These are phyloP conservation scores for Cacoxenus indagator DNA, from an alignment of 2,888 invertebrate genomes.

Conservation along the genomic window DNA sequence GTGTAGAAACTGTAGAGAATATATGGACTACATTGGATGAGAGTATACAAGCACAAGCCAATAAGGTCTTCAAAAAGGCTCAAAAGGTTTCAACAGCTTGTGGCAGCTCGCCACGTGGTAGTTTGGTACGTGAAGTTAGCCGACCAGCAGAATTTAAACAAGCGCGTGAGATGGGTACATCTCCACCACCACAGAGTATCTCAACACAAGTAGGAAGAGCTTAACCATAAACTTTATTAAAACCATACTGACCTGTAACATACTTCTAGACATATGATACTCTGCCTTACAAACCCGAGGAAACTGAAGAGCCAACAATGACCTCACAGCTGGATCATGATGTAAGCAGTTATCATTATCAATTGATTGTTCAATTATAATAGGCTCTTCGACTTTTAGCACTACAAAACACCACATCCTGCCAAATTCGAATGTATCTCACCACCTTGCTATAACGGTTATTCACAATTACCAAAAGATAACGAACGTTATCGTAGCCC, in stretches of 20 bases:
- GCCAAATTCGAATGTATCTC: conserved; percentile 47
- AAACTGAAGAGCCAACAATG: conserved; percentile 30
- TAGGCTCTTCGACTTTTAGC: not conserved
- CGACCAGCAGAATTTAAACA: conserved; percentile 5
- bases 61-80: conserved; percentile 52
- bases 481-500: conserved; percentile 70
- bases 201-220: conserved; percentile 81
- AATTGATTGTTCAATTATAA: not conserved
- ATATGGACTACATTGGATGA: conserved; percentile 70
- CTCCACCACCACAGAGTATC: conserved; percentile 88
- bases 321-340: conserved; percentile 24
- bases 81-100: conserved; percentile 75
- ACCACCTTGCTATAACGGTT: conserved; percentile 52
- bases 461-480: conserved; percentile 49
- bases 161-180: conserved; percentile 80
- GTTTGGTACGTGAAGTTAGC: conserved; percentile 26
- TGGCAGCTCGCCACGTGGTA: conserved; percentile 75
- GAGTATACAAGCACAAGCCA: conserved; percentile 67
- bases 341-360: not conserved
- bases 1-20: conserved; percentile 65
- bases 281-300: conserved; percentile 41
- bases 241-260: not conserved
- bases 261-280: conserved; percentile 73
- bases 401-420: conserved; percentile 41
- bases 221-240: not conserved